Evolutionary conservation across 1,140 invertebrate genomes (phyloP), one percentile per base, ranked within the genome.

Genomic region (Apis laboriosa): DNA sequence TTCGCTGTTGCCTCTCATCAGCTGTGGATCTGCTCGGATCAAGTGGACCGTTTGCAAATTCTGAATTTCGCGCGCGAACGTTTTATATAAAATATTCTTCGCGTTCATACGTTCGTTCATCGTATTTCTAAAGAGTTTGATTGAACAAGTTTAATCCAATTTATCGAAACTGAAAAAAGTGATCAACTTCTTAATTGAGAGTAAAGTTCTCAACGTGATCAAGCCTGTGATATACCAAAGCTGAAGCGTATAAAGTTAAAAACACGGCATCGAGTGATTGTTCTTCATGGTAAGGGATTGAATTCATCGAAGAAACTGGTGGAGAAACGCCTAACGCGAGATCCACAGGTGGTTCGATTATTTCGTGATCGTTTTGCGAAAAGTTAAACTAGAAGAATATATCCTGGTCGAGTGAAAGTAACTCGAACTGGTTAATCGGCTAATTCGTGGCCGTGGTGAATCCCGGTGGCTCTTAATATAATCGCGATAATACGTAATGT

Each of bases 1-100:
- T 92, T 91, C 86, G 88, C 90, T 86, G 91, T 77, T 89, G 90
- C 83, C 88, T 84, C 88, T 90, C 91, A 89, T 91, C 89, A 90
- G 91, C 85, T 75, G 84, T 90, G 89, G 88, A 83, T 87, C 83
- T 85, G 21, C 43, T 75, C 63, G 51, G 3, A 2, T 4, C 9
- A 15, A 43, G 19, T 19, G 55, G 9, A 15, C 12, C 55, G 55
- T 1, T 58, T 17, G 19, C n/a, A 11, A 9, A n/a, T 28, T 13
- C 21, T 49, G 21, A 19, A 21, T 68, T 21, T 9, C 43, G 34
- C 66, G 66, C 43, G 19, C 43, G n/a, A 61, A 63, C n/a, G 4
- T 13, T 34, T 43, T 24, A 9, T 21, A 1, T 12, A 21, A 24
- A 67, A 3, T 15, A 0, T 7, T 8, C 5, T 13, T 24, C 13